Evolutionary conservation across 2,113 vertebrate species (phyloP), one percentile per base, ranked within the genome.

Genomic region (Amphiprion percula): DNA sequence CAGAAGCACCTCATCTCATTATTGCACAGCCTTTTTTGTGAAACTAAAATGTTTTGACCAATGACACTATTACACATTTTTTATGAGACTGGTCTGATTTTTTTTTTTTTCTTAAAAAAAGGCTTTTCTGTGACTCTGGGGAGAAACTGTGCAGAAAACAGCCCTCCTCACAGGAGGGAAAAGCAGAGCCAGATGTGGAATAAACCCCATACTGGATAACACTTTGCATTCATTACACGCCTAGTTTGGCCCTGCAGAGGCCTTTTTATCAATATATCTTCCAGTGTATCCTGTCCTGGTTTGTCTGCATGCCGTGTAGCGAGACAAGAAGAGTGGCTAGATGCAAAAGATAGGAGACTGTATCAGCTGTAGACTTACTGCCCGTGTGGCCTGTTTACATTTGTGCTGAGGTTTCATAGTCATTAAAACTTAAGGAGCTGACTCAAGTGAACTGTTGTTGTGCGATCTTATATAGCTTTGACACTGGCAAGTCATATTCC

Each of bases 401-500:
- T 74, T 68, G 17, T 79, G 79, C 78, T 66, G 77, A 79, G 37
- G 30, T 75, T 80, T 77, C 65, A 71, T 10, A 49, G 55, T 68
- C 41, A 4, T 77, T 79, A 85, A 74, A 85, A 54, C 3, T 17
- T 30, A 55, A 80, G 67, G 10, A 54, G 66, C 74, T 84, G 82
- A 87, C 68, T 62, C 28, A 10, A 30, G 50, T 14, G 59, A 68
- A 64, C 64, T 21, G 23, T 69, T 69, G 61, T 30, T 4, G 10
- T 49, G 17, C 10, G 9, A 74, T 76, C 68, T 54, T 19, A 50
- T n/a, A 24, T n/a, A 24, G 74, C 59, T 68, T 58, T 30, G 30
- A 74, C 61, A 64, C 47, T n/a, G 15, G 21, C 21, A 72, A 72
- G 50, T 72, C 54, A 59, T 55, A 50, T 68, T 55, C 56, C 19